These are phyloP conservation scores for Meriones psammophilus DNA, from an alignment of 2,797 vertebrate genomes.

Conservation along the genomic window DNA sequence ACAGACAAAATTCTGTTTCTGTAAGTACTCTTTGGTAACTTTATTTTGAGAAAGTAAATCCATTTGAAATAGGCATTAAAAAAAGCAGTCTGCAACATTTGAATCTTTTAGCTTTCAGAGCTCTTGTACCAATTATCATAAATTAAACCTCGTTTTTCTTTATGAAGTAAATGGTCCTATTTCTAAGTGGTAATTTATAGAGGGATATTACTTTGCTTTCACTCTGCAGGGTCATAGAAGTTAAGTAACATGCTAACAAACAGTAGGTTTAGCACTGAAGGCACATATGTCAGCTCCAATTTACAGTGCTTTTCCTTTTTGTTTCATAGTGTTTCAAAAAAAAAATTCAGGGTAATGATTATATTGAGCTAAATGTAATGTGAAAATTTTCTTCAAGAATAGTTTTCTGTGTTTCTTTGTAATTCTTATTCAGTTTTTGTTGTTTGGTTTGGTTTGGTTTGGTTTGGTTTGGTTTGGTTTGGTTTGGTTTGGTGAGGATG, in stretches of 20 bases:
- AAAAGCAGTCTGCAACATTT: conserved; percentile 28
- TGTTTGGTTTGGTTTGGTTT: no score
- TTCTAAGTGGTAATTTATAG: conserved; percentile 46
- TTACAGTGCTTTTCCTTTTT: no score
- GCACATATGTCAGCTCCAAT: not conserved
- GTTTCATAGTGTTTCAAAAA: no score
- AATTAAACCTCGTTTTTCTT: conserved; percentile 2
- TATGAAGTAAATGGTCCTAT: not conserved
- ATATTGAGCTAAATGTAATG: no score
- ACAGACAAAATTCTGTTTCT: conserved; percentile 3
- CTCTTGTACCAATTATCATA: not conserved
- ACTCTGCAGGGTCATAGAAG: conserved; percentile 9
- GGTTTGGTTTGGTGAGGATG: no score
- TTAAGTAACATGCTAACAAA: conserved; percentile 18
- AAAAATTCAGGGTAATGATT: no score
- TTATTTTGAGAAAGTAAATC: conserved; percentile 61
- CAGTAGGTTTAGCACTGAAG: not conserved
- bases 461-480: no score
- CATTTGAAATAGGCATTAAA: conserved; percentile 51
- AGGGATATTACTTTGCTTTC: not conserved
- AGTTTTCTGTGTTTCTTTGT: no score
- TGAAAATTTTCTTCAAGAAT: no score
- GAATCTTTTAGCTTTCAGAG: conserved; percentile 37
- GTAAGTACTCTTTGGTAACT: not conserved
- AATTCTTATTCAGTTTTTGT: no score